phyloP scores from a whole-genome alignment of 2,797 vertebrate species.

The Tinamus major region DNA sequence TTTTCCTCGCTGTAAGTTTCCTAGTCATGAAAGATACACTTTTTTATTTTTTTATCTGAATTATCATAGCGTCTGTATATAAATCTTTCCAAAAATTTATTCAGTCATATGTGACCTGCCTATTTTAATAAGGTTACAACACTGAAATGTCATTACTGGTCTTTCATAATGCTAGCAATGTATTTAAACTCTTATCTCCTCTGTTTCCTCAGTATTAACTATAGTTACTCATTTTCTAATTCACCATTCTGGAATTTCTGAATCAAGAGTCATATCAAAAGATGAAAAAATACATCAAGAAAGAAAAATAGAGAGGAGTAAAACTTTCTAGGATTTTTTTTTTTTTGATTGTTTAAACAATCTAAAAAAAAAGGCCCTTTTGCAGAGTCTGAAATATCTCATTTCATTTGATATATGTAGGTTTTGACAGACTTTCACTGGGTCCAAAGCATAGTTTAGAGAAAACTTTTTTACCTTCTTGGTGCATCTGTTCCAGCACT shows the following conservation, averaged over 20 bases:
- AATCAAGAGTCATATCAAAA: neutral
- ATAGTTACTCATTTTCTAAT: neutral
- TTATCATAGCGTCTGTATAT: neutral
- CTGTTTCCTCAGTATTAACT: neutral
- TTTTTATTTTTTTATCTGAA: no score
- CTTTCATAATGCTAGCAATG: neutral
- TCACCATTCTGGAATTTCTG: neutral
- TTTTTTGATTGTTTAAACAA: neutral
- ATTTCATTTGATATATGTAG: neutral
- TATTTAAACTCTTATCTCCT: neutral
- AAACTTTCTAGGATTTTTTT: neutral
- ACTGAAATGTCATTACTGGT: neutral
- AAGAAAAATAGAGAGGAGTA: neutral
- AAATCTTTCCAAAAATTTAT: neutral
- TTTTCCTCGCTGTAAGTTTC: neutral
- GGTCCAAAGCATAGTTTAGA: neutral
- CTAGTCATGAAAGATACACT: neutral
- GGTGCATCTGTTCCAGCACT: neutral
- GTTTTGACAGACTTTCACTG: neutral
- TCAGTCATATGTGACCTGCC: neutral
- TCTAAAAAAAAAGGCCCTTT: fast-evolving
- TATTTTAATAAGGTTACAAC: neutral
- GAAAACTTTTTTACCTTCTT: neutral
- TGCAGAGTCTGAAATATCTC: neutral
- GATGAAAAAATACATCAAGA: neutral